Percentiles rank a stretch among this genome's conserved stretches.
Evolutionary conservation across 2,113 vertebrate species (phyloP).

Genomic region (Prionailurus bengalensis): DNA sequence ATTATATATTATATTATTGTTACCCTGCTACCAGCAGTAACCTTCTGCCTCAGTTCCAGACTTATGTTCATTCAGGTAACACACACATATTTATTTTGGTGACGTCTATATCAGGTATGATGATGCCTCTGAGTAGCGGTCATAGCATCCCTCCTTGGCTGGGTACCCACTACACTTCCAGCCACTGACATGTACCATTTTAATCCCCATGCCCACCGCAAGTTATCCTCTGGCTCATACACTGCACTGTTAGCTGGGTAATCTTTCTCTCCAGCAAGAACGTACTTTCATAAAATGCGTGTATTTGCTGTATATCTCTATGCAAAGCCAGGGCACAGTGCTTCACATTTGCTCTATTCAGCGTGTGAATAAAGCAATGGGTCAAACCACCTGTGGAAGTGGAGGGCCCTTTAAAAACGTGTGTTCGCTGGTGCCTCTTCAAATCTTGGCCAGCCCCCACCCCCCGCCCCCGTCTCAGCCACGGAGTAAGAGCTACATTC

Average conservation of each 20-base stretch:
- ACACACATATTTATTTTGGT: background rate
- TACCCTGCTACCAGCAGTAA: background rate
- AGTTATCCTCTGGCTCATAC: background rate
- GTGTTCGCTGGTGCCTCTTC: rapidly evolving
- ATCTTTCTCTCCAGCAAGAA: background rate
- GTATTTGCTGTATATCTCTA: background rate
- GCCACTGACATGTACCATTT: background rate
- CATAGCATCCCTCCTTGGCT: too few relatives aligned
- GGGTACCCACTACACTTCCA: background rate
- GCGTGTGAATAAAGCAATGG: background rate
- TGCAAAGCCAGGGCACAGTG: too few relatives aligned
- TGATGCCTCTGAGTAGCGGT: background rate
- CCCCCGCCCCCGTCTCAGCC: rapidly evolving
- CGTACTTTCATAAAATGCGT: background rate
- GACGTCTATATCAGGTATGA: background rate
- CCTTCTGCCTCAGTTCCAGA: background rate
- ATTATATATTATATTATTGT: too few relatives aligned
- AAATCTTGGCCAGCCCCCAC: background rate
- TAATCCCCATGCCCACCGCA: background rate
- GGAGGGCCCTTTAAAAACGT: background rate
- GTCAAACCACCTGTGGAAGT: rapidly evolving
- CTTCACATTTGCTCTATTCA: too few relatives aligned
- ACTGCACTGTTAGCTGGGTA: background rate
- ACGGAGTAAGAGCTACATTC: background rate
- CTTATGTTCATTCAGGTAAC: background rate